Base-by-base conservation (phyloP, 2,888 invertebrate species). In the Spialia ferax region DNA sequence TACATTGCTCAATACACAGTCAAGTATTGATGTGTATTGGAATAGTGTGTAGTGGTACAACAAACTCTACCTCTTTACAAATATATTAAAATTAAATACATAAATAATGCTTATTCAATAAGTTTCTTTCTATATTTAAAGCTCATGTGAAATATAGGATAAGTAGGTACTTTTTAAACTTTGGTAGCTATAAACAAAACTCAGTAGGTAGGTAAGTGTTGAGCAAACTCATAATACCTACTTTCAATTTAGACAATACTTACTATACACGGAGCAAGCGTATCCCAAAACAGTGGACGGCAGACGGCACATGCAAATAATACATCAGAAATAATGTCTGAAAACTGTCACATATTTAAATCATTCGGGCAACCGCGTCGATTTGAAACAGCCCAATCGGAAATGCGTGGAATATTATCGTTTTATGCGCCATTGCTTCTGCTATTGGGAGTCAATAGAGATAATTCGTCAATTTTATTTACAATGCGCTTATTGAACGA, bases 381-480 rank as follows among this genome's bases (percentile, higher is more conserved):
- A 61, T 32, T 60, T 45, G 45, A 45, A 61, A 20, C 60, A 45
- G 54, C 59, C 66, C 60, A 61, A 61, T 72, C 71, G 73, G 68
- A 74, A 71, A 75, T 73, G 64, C 63, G 72, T 70, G 70, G 70
- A 70, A 73, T 71, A 73, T 72, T 66, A 63, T 64, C 65, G 71
- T 67, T 70, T 67, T 45, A 72, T 70, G 70, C 72, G 32, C 69
- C 72, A 72, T 72, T 72, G 69, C 70, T 67, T 67, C 61, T 35
- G 68, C 62, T 68, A 23, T 66, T 22, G 65, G 65, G 13, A 42
- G 59, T 66, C 65, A 66, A 66, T 54, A 26, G 60, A 60, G 65
- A 65, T 66, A 60, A 66, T 54, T 66, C 60, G 52, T 54, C 42
- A 54, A 60, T 66, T 66, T 42, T 59, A 65, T 59, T 59, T 38